Conservation (phyloP, 2,888 invertebrate genomes). For the Standfussiana lucernea region DNA sequence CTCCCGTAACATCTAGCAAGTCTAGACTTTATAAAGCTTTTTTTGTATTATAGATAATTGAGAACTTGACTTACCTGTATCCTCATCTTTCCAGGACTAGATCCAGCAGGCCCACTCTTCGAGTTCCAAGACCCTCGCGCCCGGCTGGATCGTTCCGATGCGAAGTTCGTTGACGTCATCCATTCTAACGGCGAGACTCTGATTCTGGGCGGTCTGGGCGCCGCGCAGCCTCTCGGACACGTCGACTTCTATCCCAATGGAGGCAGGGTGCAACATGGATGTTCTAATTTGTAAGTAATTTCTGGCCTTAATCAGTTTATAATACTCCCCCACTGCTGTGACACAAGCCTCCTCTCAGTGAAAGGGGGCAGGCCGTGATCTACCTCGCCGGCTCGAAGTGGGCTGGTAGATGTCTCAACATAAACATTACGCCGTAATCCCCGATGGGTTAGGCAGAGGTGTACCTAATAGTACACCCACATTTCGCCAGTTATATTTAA, state of each 20-base stretch:
- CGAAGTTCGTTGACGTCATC: constrained; percentile 97
- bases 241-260: constrained; percentile 98
- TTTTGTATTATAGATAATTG: neutral
- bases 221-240: constrained; percentile 97
- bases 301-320: neutral
- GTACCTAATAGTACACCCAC: no score
- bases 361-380: neutral
- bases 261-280: constrained; percentile 97
- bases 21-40: neutral
- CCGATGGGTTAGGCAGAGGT: no score
- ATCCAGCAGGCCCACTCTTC: constrained; percentile 97
- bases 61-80: neutral
- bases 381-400: neutral
- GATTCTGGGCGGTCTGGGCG: constrained; percentile 96
- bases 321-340: neutral
- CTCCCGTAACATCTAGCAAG: no score
- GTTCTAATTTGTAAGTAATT: constrained; percentile 93
- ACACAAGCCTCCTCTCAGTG: neutral
- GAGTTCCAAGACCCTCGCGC: constrained; percentile 97
- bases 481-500: no score
- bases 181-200: constrained; percentile 98
- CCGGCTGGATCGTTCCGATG: constrained; percentile 95
- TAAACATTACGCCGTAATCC: no score
- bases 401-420: neutral
- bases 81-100: constrained; percentile 91